Conservation (phyloP, 2,888 invertebrate genomes). For the Zelleria hepariella region DNA sequence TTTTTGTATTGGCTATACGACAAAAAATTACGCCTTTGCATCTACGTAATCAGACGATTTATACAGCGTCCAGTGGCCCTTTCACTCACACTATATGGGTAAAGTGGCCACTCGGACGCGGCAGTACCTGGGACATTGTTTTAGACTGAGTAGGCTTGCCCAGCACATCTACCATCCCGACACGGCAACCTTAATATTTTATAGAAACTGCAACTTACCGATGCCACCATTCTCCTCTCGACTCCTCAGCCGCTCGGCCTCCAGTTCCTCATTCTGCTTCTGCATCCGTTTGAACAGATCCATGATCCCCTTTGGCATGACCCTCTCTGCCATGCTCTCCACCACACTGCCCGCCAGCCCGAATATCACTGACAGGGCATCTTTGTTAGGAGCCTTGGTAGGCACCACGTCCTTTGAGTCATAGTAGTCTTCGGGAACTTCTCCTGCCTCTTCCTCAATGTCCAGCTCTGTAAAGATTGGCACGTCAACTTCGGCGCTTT, state of each 20-base stretch:
- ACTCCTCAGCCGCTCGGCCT: conserved; percentile 57
- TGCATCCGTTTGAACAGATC: conserved; percentile 63
- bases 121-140: no score
- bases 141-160: background rate
- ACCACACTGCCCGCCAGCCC: conserved; percentile 63
- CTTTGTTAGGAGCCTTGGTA: conserved; percentile 53
- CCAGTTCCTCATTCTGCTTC: conserved; percentile 55
- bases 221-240: conserved; percentile 65
- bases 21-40: background rate
- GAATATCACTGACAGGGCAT: conserved; percentile 55
- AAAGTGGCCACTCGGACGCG: no score
- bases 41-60: no score
- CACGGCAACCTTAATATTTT: background rate
- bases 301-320: conserved; percentile 55
- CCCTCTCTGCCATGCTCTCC: conserved; percentile 56
- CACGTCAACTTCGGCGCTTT: conserved; percentile 32
- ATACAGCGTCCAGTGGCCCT: no score
- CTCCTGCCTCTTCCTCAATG: conserved; percentile 34
- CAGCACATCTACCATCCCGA: background rate
- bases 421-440: conserved; percentile 61
- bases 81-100: no score
- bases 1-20: background rate
- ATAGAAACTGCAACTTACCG: conserved; percentile 30
- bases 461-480: conserved; percentile 53
- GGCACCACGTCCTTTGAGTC: conserved; percentile 56